Conservation (phyloP, 64 coral and sea anemone genomes). For the Dendronephthya gigantea region DNA sequence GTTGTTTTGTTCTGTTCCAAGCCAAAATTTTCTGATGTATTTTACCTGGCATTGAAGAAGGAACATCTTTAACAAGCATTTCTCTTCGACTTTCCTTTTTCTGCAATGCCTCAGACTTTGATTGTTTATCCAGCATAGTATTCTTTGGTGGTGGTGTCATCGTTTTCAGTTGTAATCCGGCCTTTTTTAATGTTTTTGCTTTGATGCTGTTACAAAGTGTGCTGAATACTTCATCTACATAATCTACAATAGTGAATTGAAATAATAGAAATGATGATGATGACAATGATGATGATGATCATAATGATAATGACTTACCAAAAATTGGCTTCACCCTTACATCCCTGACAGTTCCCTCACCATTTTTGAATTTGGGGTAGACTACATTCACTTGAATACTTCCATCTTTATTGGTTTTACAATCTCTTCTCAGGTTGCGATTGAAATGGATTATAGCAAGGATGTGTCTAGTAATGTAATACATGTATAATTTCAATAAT, state of each 20-base stretch:
- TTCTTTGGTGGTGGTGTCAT: constrained; percentile 42
- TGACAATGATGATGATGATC: neutral
- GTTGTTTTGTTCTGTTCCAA: neutral
- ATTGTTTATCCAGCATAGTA: constrained; percentile 38
- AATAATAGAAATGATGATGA: neutral
- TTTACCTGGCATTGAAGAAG: constrained; percentile 1
- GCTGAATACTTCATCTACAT: constrained; percentile 13
- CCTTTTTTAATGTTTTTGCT: constrained; percentile 19
- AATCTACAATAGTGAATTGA: constrained; percentile 1
- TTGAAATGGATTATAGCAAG: constrained; percentile 42
- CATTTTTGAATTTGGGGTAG: constrained; percentile 50
- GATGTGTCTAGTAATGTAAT: constrained; percentile 26
- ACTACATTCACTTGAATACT: constrained; percentile 28
- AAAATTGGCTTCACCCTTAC: constrained; percentile 34
- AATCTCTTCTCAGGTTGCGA: constrained; percentile 25
- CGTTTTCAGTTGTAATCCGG: constrained; percentile 8
- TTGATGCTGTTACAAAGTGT: neutral
- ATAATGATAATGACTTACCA: constrained; percentile 16
- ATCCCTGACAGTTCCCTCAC: constrained; percentile 31
- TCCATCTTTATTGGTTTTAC: constrained; percentile 18
- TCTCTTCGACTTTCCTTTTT: constrained; percentile 4
- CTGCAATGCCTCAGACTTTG: constrained; percentile 29
- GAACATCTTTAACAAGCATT: neutral
- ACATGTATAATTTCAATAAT: no score
- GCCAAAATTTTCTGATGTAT: neutral